Evolutionary conservation across 2,797 vertebrate genomes (phyloP).

Genomic region (Intellagama lesueurii): DNA sequence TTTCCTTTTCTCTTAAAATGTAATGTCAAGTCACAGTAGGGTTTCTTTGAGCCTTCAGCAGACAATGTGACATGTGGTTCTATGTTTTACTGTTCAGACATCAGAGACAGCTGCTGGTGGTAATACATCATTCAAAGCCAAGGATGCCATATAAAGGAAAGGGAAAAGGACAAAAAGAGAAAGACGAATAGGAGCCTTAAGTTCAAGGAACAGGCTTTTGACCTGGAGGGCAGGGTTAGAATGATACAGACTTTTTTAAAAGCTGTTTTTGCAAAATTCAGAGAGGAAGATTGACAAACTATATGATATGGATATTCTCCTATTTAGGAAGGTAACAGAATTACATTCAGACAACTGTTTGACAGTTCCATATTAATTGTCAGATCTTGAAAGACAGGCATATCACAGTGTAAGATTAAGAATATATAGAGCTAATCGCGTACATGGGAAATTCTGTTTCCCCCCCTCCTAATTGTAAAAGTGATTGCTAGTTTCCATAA

Average conservation of each 20-base stretch:
- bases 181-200: neutral
- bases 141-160: neutral
- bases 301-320: neutral
- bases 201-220: neutral
- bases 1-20: neutral
- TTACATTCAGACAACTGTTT: neutral
- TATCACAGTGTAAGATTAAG: neutral
- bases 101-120: neutral
- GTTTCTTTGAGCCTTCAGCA: neutral
- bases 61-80: neutral
- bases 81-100: neutral
- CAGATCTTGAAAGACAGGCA: neutral
- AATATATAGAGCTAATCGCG: constrained; percentile 2
- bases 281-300: neutral
- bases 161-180: neutral
- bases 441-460: neutral
- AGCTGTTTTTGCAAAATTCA: neutral
- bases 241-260: neutral
- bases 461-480: neutral
- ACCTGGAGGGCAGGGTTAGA: neutral
- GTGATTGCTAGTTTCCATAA: constrained; percentile 3
- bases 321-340: neutral
- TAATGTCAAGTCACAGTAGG: neutral
- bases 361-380: neutral
- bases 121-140: neutral